Evolutionary conservation across 2,113 vertebrate genomes (phyloP), one percentile per base, ranked within the genome.

Genomic region (Lepus europaeus): DNA sequence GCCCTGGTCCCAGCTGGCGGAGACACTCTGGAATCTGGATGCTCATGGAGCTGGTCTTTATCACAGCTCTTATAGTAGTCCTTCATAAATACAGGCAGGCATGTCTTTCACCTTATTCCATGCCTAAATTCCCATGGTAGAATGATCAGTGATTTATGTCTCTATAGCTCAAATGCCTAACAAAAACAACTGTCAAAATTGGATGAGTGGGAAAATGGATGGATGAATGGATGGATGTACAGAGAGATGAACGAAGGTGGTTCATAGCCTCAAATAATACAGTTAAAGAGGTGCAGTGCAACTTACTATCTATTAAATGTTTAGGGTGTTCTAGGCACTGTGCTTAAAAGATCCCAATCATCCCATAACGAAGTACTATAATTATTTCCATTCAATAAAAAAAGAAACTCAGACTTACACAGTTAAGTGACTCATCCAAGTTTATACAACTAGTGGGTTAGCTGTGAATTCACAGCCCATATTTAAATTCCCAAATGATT

Each of bases 111-210:
- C 59, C 31, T 49, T 68, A 25, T 73, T 86, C 72, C 70, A 29
- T 22, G 79, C 53, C 56, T 25, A 77, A 36, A 53, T 20, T 56
- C 36, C 31, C 11, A 3, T 83, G 74, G 80, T 79, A 36, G 49
- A 78, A 93, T 89, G 5, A 11, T 51, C 29, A 45, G 14, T 64
- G 84, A 33, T 83, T 77, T 74, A 59, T 93, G 51, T 78, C 19
- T 84, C 29, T 64, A 6, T 68, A 85, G 27, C 16, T 31, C 33
- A 53, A 23, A 1, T 85, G n/a, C 22, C 22, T 82, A 79, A 66
- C 33, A 76, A 5, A 77, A 80, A 77, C 12, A 93, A 56, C 2
- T 68, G 45, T 9, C 23, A 11, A 23, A 14, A 11, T 20, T 51
- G 49, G 8, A 31, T 82, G 16, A n/a, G 25, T 63, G 23, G 25